Base-by-base conservation (phyloP, 92 coral and sea anemone species). In the Anthopleura xanthogrammica region DNA sequence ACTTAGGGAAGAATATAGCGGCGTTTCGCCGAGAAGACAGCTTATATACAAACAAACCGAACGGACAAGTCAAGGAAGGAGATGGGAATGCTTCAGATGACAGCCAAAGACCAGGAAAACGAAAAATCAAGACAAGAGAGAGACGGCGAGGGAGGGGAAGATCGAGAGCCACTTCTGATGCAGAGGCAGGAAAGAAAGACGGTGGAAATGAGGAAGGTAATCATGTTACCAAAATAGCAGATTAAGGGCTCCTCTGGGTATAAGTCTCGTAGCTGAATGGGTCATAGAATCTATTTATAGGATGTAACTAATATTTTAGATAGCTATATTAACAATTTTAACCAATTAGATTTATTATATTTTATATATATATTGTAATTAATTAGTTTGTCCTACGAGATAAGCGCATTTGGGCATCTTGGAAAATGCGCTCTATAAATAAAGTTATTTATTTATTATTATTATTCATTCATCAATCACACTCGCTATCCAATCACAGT, bases 1-100 rank as follows among this genome's bases (percentile, higher is more conserved):
- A 57, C 20, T 66, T 85, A 12, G 88, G 88, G 12, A 85, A 85
- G 83, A 85, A 85, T 12, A 85, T 85, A 12, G 83, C 71, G 12
- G 77, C 75, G 20, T 85, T 60, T 40, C 88, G 88, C 2, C 88
- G 83, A 2, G 88, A 85, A 54, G 88, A 85, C 12, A 85, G 81
- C 54, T 50, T 75, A 19, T 76, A 64, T 16, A 60, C 82, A 39
- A 85, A 62, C 36, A 79, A 70, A 52, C 41, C 23, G 58, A 68
- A 64, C 66, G 81, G 76, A 0, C 66, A 78, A 23, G 20, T 60
- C 16, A 84, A 54, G 14, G 83, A 79, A 17, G 83, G 62, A 1
- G 88, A 78, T 36, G 88, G 83, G 19, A 79, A 16, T 10, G 68
- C 80, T 2, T 75, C 72, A 4, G 83, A 56, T 39, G 88, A 85